phyloP scores from a whole-genome alignment of 2,797 vertebrate genomes.

The Cirrhinus mrigala region DNA sequence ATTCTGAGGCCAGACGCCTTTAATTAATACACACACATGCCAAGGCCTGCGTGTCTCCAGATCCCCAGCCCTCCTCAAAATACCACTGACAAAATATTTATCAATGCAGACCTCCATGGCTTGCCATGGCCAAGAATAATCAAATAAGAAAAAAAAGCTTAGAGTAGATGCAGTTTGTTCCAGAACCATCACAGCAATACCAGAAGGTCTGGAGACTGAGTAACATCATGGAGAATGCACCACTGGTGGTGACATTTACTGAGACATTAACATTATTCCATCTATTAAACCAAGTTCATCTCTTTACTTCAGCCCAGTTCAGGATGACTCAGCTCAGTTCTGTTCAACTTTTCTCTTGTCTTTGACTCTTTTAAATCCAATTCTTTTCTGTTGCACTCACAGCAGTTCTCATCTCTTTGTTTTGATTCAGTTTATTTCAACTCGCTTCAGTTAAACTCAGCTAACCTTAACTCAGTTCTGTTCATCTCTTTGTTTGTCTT shows the following conservation, averaged over 20 bases:
- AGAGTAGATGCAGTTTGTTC: background rate
- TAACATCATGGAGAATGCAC: background rate
- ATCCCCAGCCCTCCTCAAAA: constrained; percentile 23
- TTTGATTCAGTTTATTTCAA: background rate
- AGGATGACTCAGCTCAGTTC: background rate
- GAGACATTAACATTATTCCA: background rate
- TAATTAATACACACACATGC: constrained; percentile 32
- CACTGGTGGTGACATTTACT: background rate
- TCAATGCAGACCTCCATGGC: constrained; percentile 17
- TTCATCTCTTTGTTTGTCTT: background rate
- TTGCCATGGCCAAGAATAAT: background rate
- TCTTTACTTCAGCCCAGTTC: background rate
- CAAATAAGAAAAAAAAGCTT: background rate
- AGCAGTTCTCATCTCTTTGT: background rate
- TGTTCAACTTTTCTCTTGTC: too few relatives aligned
- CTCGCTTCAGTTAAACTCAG: background rate
- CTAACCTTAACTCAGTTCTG: background rate
- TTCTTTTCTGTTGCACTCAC: too few relatives aligned
- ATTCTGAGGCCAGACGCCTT: constrained; percentile 30
- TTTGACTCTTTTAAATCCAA: too few relatives aligned
- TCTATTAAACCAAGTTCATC: background rate
- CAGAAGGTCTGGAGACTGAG: background rate
- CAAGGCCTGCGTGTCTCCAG: constrained; percentile 6
- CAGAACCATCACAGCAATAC: constrained; percentile 2
- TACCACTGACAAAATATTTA: constrained; percentile 22